Conservation (phyloP, 2,113 vertebrate genomes). For the Hipposideros armiger region DNA sequence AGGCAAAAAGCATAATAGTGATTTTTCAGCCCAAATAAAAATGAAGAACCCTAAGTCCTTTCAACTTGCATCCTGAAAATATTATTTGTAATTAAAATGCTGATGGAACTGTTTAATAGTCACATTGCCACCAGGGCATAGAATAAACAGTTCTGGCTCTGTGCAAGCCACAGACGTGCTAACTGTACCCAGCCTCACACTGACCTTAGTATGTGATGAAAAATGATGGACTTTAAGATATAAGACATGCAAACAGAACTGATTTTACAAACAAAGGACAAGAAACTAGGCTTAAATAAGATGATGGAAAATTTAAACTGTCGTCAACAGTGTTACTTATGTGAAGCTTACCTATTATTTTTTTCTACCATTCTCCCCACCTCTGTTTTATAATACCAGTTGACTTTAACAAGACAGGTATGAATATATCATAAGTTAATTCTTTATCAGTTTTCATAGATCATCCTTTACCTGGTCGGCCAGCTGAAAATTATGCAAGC, state of each 20-base stretch:
- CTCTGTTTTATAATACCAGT: constrained; percentile 44
- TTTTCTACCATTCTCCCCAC: constrained; percentile 49
- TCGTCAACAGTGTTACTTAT: constrained; percentile 30
- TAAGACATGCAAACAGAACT: neutral
- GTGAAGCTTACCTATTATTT: constrained; percentile 30
- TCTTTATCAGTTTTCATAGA: constrained; percentile 87
- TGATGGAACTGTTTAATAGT: neutral
- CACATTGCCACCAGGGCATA: fast-evolving
- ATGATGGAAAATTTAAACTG: constrained; percentile 56
- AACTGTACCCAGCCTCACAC: neutral
- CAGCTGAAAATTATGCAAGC: constrained; percentile 87
- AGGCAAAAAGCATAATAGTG: constrained; percentile 27
- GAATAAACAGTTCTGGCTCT: neutral
- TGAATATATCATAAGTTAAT: constrained; percentile 88
- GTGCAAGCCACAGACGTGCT: neutral
- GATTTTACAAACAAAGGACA: constrained; percentile 46
- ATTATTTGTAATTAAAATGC: constrained; percentile 31
- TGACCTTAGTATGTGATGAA: constrained; percentile 9
- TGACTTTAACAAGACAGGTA: constrained; percentile 80
- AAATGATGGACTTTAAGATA: constrained; percentile 8
- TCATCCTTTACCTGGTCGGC: constrained; percentile 86
- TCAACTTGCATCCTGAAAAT: neutral
- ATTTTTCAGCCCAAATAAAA: constrained; percentile 28
- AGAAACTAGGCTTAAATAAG: constrained; percentile 42
- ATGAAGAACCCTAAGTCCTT: neutral